phyloP scores from a whole-genome alignment of 2,888 invertebrate species.

The Polymixis flavicincta region DNA sequence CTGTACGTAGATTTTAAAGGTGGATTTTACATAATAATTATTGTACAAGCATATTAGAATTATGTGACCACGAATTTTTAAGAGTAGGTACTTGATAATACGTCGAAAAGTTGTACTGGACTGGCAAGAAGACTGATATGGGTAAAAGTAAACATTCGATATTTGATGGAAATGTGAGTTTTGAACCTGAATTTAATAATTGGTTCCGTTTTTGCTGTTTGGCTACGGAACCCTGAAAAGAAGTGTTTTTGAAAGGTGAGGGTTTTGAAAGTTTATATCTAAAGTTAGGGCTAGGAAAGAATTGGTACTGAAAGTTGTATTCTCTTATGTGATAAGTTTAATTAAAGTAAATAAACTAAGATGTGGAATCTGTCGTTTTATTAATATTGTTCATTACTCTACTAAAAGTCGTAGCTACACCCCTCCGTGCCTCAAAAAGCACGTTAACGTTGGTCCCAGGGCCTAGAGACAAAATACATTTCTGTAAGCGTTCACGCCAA shows the following conservation, averaged over 20 bases:
- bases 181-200: neutral
- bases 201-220: neutral
- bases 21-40: neutral
- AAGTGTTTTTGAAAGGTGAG: neutral
- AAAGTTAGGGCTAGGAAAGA: slow-evolving; percentile 5
- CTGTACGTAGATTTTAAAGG: slow-evolving; percentile 12
- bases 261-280: slow-evolving; percentile 21
- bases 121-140: slow-evolving; percentile 32
- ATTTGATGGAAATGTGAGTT: slow-evolving; percentile 10
- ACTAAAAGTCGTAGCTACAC: no score
- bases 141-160: slow-evolving; percentile 17
- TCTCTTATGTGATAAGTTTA: slow-evolving; percentile 14
- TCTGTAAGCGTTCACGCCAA: no score
- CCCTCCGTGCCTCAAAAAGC: no score
- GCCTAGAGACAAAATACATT: no score
- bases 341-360: slow-evolving; percentile 5
- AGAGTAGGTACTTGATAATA: neutral
- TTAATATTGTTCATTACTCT: neutral
- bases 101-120: neutral
- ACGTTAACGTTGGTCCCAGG: no score
- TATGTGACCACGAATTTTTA: slow-evolving; percentile 2
- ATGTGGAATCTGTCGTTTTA: slow-evolving; percentile 16
- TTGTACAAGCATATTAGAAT: slow-evolving; percentile 9
- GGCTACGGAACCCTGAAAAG: neutral
- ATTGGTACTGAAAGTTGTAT: slow-evolving; percentile 15